Conservation (phyloP, 37 sponge, comb jelly and placozoan species). For the Tethya wilhelma region DNA sequence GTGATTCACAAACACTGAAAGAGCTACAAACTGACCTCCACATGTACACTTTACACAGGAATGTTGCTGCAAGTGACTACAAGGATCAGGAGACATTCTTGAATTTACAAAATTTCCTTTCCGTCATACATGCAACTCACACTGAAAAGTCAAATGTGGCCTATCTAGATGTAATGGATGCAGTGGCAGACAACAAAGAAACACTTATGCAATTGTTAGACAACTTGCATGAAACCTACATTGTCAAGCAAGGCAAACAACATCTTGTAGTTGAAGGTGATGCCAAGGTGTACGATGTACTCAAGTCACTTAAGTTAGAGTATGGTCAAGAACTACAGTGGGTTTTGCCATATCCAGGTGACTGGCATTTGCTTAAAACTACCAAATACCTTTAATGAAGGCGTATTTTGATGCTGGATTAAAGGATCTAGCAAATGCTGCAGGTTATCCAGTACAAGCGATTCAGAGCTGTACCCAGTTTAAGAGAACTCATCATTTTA, state of each 20-base stretch:
- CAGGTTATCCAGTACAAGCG: conserved; percentile 15
- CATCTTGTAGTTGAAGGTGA: conserved; percentile 40
- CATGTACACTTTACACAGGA: too few species aligned
- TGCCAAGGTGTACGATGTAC: conserved; percentile 25
- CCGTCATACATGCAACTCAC: conserved; percentile 5
- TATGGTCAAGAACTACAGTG: conserved; percentile 38
- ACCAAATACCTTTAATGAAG: conserved; percentile 28
- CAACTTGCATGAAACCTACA: background rate
- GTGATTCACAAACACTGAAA: too few species aligned
- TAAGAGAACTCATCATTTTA: conserved; percentile 25
- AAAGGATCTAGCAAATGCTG: conserved; percentile 9
- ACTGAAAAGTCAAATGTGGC: conserved; percentile 36
- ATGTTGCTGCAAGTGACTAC: too few species aligned
- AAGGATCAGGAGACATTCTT: too few species aligned
- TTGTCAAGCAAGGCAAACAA: background rate
- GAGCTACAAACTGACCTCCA: too few species aligned
- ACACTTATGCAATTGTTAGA: conserved; percentile 19
- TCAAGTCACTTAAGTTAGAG: conserved; percentile 19
- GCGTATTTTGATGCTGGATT: conserved; percentile 41
- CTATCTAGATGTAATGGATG: conserved; percentile 35
- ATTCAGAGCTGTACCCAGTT: conserved; percentile 32
- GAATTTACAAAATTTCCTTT: conserved; percentile 6
- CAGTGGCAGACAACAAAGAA: conserved; percentile 31
- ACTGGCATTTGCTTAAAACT: conserved; percentile 45
- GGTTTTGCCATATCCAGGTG: conserved; percentile 35